Evolutionary conservation across 2,113 vertebrate species (phyloP).

Genomic region (Apteryx mantelli): DNA sequence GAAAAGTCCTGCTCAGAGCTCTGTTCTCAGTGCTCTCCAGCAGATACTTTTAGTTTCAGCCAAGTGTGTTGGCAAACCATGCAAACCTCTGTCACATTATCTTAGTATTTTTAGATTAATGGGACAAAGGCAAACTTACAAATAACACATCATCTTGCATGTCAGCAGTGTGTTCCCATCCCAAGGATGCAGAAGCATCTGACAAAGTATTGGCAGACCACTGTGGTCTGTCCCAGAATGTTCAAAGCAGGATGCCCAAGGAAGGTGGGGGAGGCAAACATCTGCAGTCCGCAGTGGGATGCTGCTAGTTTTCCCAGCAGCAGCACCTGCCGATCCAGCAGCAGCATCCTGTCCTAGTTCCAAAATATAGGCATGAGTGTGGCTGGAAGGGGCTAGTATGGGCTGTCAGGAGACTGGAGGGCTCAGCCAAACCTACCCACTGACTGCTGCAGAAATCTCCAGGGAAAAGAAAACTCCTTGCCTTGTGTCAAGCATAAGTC

Average conservation of each 20-base stretch:
- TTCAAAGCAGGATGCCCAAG: not conserved
- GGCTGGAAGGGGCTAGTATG: not conserved
- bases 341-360: not conserved
- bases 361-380: not conserved
- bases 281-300: not conserved
- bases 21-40: not conserved
- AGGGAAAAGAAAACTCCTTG: not conserved
- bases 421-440: not conserved
- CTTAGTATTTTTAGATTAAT: constrained; percentile 43
- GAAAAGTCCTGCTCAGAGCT: not conserved
- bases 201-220: constrained; percentile 1
- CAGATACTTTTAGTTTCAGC: constrained; percentile 1
- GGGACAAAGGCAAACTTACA: constrained; percentile 31
- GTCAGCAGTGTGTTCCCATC: not conserved
- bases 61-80: not conserved
- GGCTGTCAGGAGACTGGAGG: not conserved
- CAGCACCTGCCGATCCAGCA: not conserved
- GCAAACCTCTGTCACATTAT: not conserved
- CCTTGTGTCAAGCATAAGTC: not conserved
- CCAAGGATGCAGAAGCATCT: not conserved
- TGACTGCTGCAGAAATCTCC: not conserved
- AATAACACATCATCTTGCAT: constrained; percentile 9
- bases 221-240: not conserved
- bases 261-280: not conserved
- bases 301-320: not conserved